A percentile compares a stretch with the other conserved stretches of the same genome.
Evolutionary conservation across 1,140 invertebrate genomes (phyloP).

Genomic region (Drosophila repleta): DNA sequence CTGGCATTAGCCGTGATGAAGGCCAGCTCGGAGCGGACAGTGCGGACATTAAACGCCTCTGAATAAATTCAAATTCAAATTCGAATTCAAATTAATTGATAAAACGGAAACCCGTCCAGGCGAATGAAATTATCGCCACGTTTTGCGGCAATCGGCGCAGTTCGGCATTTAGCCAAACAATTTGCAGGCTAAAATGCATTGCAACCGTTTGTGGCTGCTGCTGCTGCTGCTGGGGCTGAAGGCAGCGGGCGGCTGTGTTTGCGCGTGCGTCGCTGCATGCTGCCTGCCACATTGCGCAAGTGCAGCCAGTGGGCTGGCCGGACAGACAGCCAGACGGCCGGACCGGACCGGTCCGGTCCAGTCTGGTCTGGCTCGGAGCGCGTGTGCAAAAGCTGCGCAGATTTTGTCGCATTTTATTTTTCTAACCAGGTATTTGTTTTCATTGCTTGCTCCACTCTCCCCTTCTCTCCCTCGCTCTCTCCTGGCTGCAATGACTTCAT

Average conservation of each 20-base stretch:
- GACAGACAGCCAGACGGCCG: slow-evolving; percentile 20
- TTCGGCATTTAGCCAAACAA: slow-evolving; percentile 71
- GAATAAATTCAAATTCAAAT: slow-evolving; percentile 65
- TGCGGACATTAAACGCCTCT: slow-evolving; percentile 77
- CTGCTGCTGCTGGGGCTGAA: background rate
- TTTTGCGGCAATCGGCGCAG: slow-evolving; percentile 69
- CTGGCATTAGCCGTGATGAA: slow-evolving; percentile 25
- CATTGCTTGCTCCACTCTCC: slow-evolving; percentile 14
- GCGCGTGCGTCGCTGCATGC: slow-evolving; percentile 61
- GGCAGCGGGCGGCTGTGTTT: slow-evolving; percentile 16
- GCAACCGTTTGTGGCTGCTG: slow-evolving; percentile 50
- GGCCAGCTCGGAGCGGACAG: slow-evolving; percentile 30
- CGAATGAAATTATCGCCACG: slow-evolving; percentile 67
- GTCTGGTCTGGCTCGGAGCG: slow-evolving; percentile 34
- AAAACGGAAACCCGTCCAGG: slow-evolving; percentile 49
- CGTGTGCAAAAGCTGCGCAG: slow-evolving; percentile 56
- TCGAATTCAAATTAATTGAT: slow-evolving; percentile 67
- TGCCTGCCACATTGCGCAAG: slow-evolving; percentile 66
- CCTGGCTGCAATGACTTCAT: slow-evolving; percentile 60
- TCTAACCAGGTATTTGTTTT: slow-evolving; percentile 66
- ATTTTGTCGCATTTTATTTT: slow-evolving; percentile 70
- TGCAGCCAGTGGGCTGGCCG: slow-evolving; percentile 32
- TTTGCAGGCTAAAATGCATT: slow-evolving; percentile 68
- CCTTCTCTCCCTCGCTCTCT: background rate
- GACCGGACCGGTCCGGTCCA: slow-evolving; percentile 32